Base-by-base conservation (phyloP, 2,113 vertebrate species). In the Caranx ignobilis region DNA sequence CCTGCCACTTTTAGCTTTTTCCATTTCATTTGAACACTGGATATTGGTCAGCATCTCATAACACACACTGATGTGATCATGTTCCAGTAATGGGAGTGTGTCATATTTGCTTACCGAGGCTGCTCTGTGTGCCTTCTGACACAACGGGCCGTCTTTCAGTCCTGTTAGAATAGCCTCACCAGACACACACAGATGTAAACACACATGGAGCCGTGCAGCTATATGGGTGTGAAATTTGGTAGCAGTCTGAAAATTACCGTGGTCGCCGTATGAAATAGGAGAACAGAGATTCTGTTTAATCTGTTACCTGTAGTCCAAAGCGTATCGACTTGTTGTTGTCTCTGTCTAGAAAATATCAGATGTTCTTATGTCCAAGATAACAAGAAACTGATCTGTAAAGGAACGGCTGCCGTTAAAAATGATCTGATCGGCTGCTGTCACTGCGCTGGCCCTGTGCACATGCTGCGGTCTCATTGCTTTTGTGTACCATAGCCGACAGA, bases 161-260 rank as follows among this genome's bases (percentile, higher is more conserved):
- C 56, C n/a, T 21, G 52, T 74, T 43, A 26, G n/a, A 77, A 35
- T 11, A 21, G 18, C 26, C 21, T n/a, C 0, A 2, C 18, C 47
- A 11, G 10, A 35, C 37, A 41, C 13, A 67, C 45, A 59, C 19
- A 43, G 48, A 32, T n/a, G 26, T 60, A 9, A 4, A 31, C 32
- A 52, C 11, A 64, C 41, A 55, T 7, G 16, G 45, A 45, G 61
- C 35, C 31, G 16, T 39, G 54, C 50, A 10, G 54, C 57, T 63
- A 0, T 19, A 64, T 45, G 56, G 66, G 82, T 93, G 90, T 88
- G 83, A 88, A 83, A 86, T 86, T 78, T 87, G 70, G 62, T 71
- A 83, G 15, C 32, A 59, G 78, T 34, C 57, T 88, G 90, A 87
- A 85, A 90, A 88, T 87, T 13, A 79, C 48, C 32, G 37, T 0